A percentile compares a stretch with the other conserved stretches of the same genome.
Conservation (phyloP, 2,888 invertebrate genomes). For the Synanthedon andrenaeformis region DNA sequence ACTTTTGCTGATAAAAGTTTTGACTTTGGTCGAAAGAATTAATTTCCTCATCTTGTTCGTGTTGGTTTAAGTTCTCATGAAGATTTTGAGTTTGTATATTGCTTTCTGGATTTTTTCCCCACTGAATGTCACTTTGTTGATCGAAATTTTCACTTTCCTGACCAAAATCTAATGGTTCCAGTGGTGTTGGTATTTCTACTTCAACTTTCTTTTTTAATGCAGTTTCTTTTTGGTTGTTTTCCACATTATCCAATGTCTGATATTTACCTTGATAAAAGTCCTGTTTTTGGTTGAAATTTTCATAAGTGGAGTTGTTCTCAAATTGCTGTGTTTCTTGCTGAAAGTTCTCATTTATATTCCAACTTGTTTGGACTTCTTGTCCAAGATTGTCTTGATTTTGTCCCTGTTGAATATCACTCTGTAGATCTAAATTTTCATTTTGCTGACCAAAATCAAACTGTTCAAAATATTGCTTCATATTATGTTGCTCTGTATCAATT, state of each 20-base stretch:
- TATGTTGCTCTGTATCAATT: slow-evolving; percentile 9
- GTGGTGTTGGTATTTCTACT: slow-evolving; percentile 9
- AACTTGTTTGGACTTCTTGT: slow-evolving; percentile 1
- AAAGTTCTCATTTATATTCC: slow-evolving; percentile 3
- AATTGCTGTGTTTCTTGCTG: slow-evolving; percentile 12
- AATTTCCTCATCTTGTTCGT: slow-evolving; percentile 9
- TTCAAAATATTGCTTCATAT: slow-evolving; percentile 11
- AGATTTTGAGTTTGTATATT: background rate
- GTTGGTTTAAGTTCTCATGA: slow-evolving; percentile 7
- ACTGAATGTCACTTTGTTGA: slow-evolving; percentile 8
- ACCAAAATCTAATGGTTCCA: slow-evolving; percentile 1
- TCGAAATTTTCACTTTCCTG: slow-evolving; percentile 9
- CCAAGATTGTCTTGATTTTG: slow-evolving; percentile 4
- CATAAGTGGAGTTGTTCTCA: slow-evolving; percentile 11
- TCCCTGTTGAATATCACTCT: slow-evolving; percentile 2
- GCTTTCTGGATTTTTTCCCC: slow-evolving; percentile 1
- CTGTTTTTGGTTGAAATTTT: slow-evolving; percentile 6
- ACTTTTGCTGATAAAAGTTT: slow-evolving; percentile 4
- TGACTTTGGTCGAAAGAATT: slow-evolving; percentile 8
- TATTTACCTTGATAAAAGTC: slow-evolving; percentile 2
- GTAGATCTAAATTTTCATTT: slow-evolving; percentile 14
- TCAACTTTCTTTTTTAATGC: too few relatives aligned
- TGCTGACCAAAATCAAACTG: slow-evolving; percentile 15
- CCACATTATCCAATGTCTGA: background rate
- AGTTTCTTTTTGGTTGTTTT: background rate